A percentile compares a stretch with the other conserved stretches of the same genome.
Conservation (phyloP, 2,797 vertebrate species). For the Cryptoblepharus egeriae region DNA sequence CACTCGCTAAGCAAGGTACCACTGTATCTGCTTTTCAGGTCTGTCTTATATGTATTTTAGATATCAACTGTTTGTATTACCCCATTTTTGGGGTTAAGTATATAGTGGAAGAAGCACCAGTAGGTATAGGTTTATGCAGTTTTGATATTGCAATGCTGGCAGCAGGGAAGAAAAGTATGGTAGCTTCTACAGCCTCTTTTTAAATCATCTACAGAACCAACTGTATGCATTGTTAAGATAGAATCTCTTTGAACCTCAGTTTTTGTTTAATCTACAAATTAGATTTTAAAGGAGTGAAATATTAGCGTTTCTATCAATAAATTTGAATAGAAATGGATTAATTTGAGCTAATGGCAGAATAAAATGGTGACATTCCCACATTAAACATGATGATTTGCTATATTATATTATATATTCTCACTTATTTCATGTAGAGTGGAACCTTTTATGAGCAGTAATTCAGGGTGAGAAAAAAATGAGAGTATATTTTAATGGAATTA, state of each 20-base stretch:
- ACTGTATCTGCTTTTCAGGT: neutral
- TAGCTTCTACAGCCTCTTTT: conserved; percentile 60
- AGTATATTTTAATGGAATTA: conserved; percentile 70
- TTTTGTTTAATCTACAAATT: conserved; percentile 83
- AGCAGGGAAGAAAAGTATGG: conserved; percentile 27
- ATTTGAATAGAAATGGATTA: conserved; percentile 83
- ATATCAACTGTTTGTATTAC: conserved; percentile 31
- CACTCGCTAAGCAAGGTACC: too few species aligned
- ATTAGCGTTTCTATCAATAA: conserved; percentile 80
- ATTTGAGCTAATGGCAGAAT: conserved; percentile 79
- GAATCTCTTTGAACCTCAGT: conserved; percentile 72
- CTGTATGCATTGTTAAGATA: conserved; percentile 70
- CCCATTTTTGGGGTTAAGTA: conserved; percentile 31
- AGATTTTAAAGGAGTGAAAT: conserved; percentile 82
- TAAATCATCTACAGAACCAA: conserved; percentile 73
- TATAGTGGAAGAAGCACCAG: conserved; percentile 17
- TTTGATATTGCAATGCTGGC: conserved; percentile 33
- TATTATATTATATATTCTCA: conserved; percentile 75
- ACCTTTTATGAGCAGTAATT: conserved; percentile 78
- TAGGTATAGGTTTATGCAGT: conserved; percentile 53
- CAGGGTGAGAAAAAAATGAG: conserved; percentile 70
- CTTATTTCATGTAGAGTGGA: conserved; percentile 71
- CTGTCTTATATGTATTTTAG: neutral
- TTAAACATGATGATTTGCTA: conserved; percentile 81
- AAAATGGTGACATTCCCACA: conserved; percentile 80